Conservation (phyloP, 2,888 invertebrate species). For the Lochmaea crataegi region DNA sequence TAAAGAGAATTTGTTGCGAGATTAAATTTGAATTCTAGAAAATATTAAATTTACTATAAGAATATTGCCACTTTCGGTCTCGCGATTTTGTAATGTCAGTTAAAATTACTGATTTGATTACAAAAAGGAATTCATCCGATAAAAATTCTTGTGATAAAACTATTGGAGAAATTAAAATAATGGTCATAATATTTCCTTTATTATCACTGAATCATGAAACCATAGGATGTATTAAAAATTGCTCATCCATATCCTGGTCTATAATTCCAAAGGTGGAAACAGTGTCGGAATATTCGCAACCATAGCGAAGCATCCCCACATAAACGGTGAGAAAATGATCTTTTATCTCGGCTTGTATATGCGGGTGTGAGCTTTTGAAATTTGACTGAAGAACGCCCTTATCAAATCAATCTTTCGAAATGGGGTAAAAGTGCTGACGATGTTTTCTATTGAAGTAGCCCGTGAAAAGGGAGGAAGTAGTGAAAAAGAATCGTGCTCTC, state of each 20-base stretch:
- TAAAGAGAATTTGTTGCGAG: background rate
- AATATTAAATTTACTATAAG: background rate
- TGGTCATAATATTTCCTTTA: too few relatives aligned
- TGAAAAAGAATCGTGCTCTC: conserved; percentile 58
- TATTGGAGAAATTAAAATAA: too few relatives aligned
- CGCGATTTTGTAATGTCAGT: too few relatives aligned
- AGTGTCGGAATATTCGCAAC: background rate
- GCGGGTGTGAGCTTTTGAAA: conserved; percentile 53
- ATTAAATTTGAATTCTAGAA: background rate
- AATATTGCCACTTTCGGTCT: too few relatives aligned
- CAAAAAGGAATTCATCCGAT: too few relatives aligned
- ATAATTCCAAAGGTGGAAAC: background rate
- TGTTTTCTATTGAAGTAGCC: conserved; percentile 60
- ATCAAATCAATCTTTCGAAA: conserved; percentile 64
- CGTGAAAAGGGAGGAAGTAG: conserved; percentile 51
- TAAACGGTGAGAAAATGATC: conserved; percentile 53
- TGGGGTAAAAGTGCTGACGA: conserved; percentile 63
- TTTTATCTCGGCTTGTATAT: conserved; percentile 50
- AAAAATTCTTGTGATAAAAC: too few relatives aligned
- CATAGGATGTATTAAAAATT: background rate
- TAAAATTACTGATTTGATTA: too few relatives aligned
- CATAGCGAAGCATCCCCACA: background rate
- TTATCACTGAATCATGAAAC: too few relatives aligned
- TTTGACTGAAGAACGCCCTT: conserved; percentile 58
- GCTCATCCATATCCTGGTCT: background rate